Conservation (phyloP, 2,888 invertebrate genomes). For the Abrostola tripartita region DNA sequence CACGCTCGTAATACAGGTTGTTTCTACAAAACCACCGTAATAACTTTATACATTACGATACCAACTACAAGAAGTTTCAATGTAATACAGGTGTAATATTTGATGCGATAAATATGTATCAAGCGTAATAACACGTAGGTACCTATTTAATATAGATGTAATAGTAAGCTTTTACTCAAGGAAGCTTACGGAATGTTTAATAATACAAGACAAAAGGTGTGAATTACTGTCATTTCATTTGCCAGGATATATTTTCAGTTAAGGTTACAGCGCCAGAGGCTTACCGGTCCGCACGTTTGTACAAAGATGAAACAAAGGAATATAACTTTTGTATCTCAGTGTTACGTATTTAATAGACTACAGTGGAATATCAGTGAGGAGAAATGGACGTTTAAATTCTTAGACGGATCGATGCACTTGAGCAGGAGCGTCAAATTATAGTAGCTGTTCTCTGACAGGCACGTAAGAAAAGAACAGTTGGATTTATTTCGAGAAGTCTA, state of each 20-base stretch:
- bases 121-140: neutral
- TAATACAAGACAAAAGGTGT: neutral
- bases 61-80: conserved; percentile 24
- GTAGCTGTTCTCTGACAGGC: conserved; percentile 12
- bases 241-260: conserved; percentile 23
- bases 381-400: conserved; percentile 23
- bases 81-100: conserved; percentile 16
- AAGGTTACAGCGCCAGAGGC: conserved; percentile 23
- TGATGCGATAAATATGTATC: conserved; percentile 6
- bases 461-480: conserved; percentile 15
- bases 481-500: conserved; percentile 17
- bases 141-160: no score
- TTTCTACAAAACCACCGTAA: conserved; percentile 24
- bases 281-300: conserved; percentile 9
- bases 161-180: no score
- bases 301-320: conserved; percentile 24
- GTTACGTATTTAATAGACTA: conserved; percentile 31
- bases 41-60: conserved; percentile 22
- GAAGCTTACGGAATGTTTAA: neutral
- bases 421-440: conserved; percentile 44
- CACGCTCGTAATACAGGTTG: conserved; percentile 38
- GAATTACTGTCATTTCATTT: neutral
- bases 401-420: conserved; percentile 60
- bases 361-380: conserved; percentile 5
- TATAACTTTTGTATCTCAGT: conserved; percentile 24